Evolutionary conservation across 1,140 invertebrate genomes (phyloP), one percentile per base, ranked within the genome.

Genomic region (Riptortus pedestris): DNA sequence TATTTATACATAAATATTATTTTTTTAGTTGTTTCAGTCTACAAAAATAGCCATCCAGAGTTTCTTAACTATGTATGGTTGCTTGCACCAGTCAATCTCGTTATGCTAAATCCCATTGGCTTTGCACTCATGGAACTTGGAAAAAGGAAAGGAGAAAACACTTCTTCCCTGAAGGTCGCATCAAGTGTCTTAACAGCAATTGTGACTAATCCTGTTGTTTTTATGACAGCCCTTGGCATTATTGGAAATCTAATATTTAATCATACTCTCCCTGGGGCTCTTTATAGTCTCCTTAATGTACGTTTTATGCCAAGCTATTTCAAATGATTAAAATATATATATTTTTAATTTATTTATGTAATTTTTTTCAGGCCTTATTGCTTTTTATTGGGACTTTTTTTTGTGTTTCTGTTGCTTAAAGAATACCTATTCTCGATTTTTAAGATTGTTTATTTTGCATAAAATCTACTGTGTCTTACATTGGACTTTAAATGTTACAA

Each of bases 171-270:
- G 22, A 31, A 57, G n/a, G n/a, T 65, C 16, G 22, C 45, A 20
- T 16, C 43, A 1, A 64, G 52, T 22, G 33, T 52, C 22, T 18
- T 66, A 16, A 27, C 62, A 0, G 61, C 52, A 33, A 85, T 96
- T 51, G 78, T 87, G 52, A 79, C 85, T 1, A 97, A 98, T 79
- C 95, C 95, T 0, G 82, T 97, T 59, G 81, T 97, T 14, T 80
- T 94, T 14, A 96, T 96, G 92, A 96, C 94, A 1, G 74, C 90
- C n/a, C 73, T 95, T 18, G 94, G 93, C 1, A 87, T 97, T 9
- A 73, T 85, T 60, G 91, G 90, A 16, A 96, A 96, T 75, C 79
- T 93, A 62, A 72, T 85, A 11, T 93, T 93, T 73, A 80, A 82
- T 47, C 85, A 91, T 69, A 77, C 83, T 11, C 70, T 96, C 29